These are phyloP conservation scores for Cenopis cana DNA, from an alignment of 2,888 invertebrate species.

Conservation along the genomic window DNA sequence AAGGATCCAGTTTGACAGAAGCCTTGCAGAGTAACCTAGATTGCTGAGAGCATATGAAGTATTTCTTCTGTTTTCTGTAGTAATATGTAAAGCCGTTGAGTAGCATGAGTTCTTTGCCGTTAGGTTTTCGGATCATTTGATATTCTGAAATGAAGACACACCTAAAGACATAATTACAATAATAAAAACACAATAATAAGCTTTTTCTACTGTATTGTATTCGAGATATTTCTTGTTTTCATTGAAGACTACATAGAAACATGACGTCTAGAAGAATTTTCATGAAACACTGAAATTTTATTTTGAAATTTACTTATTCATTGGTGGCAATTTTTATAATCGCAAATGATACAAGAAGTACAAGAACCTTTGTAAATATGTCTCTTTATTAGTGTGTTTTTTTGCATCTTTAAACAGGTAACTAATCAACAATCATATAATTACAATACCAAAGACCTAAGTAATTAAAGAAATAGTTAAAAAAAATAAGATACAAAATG, in stretches of 20 bases:
- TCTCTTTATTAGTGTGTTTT: background rate
- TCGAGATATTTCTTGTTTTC: no score
- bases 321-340: background rate
- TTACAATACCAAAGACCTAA: no score
- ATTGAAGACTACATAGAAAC: no score
- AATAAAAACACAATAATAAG: no score
- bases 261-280: no score
- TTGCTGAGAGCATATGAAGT: conserved; percentile 20
- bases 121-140: conserved; percentile 12
- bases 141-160: conserved; percentile 15
- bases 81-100: conserved; percentile 16
- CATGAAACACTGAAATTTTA: no score
- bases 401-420: background rate
- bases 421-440: no score
- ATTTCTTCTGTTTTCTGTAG: conserved; percentile 20
- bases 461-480: no score
- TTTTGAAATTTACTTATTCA: no score
- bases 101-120: conserved; percentile 21
- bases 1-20: conserved; percentile 9
- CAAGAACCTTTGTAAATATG: no score
- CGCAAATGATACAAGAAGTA: background rate
- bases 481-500: no score
- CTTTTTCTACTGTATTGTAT: no score
- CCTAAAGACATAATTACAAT: background rate
- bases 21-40: conserved; percentile 19